Evolutionary conservation across 2,888 invertebrate species (phyloP).

Genomic region (Athripsodes cinereus): DNA sequence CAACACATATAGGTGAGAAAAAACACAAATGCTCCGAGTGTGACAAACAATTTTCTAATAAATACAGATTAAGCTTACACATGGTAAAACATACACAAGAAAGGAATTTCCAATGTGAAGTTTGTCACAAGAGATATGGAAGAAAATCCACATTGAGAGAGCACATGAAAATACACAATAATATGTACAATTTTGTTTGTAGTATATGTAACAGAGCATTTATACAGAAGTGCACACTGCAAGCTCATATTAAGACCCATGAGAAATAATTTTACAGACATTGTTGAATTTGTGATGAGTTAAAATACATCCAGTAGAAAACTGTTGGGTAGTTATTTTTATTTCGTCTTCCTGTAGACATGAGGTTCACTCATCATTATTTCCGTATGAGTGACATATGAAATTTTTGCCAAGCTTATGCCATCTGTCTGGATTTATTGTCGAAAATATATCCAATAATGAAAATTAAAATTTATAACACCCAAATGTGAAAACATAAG

Average conservation of each 20-base stretch:
- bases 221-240: constrained; percentile 46
- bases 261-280: too few relatives aligned
- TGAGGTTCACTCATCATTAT: too few relatives aligned
- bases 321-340: too few relatives aligned
- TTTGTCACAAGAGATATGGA: constrained; percentile 48
- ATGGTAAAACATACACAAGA: constrained; percentile 52
- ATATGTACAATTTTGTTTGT: constrained; percentile 44
- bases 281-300: too few relatives aligned
- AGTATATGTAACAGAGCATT: constrained; percentile 45
- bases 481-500: too few relatives aligned
- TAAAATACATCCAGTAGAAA: too few relatives aligned
- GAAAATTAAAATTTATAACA: too few relatives aligned
- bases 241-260: constrained; percentile 38
- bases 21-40: constrained; percentile 31
- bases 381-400: too few relatives aligned
- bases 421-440: too few relatives aligned
- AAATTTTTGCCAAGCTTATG: too few relatives aligned
- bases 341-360: too few relatives aligned
- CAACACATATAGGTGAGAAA: neutral
- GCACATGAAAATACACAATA: constrained; percentile 45
- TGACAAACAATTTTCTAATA: constrained; percentile 48
- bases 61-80: constrained; percentile 51
- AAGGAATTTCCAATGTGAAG: constrained; percentile 45
- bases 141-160: constrained; percentile 43
- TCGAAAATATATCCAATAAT: too few relatives aligned